A percentile compares a stretch with the other conserved stretches of the same genome.
Evolutionary conservation across 2,797 vertebrate species (phyloP).

Genomic region (Macropodus opercularis): DNA sequence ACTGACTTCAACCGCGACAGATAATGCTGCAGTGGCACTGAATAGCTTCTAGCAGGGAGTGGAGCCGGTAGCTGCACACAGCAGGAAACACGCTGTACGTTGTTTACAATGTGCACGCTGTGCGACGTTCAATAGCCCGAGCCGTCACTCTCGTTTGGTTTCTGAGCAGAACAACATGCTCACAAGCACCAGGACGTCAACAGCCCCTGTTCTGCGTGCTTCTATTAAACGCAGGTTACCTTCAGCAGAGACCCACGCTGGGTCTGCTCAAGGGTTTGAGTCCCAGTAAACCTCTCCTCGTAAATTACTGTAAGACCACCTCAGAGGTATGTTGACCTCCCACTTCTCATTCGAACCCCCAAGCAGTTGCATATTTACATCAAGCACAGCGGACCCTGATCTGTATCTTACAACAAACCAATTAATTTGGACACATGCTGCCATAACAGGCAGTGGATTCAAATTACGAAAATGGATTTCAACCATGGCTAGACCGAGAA

Average conservation of each 20-base stretch:
- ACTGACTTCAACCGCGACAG: slow-evolving; percentile 28
- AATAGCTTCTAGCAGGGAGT: slow-evolving; percentile 65
- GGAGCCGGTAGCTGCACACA: too few species aligned
- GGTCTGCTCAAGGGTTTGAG: slow-evolving; percentile 67
- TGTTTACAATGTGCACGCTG: slow-evolving; percentile 63
- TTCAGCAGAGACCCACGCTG: slow-evolving; percentile 59
- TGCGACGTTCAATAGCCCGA: slow-evolving; percentile 65
- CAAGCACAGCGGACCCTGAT: slow-evolving; percentile 54
- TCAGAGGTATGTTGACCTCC: slow-evolving; percentile 44
- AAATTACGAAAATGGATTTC: slow-evolving; percentile 55
- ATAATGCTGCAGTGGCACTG: too few species aligned
- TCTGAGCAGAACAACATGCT: slow-evolving; percentile 49
- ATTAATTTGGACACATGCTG: slow-evolving; percentile 74
- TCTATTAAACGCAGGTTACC: slow-evolving; percentile 57
- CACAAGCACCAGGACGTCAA: slow-evolving; percentile 50
- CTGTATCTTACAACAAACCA: slow-evolving; percentile 49
- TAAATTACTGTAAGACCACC: slow-evolving; percentile 40
- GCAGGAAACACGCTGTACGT: slow-evolving; percentile 56
- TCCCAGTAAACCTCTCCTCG: slow-evolving; percentile 44
- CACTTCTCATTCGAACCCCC: slow-evolving; percentile 40
- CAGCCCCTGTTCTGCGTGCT: slow-evolving; percentile 49
- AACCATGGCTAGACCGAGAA: slow-evolving; percentile 33
- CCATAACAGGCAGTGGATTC: slow-evolving; percentile 33
- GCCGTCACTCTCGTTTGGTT: slow-evolving; percentile 51
- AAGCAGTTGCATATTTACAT: slow-evolving; percentile 51